Conservation (phyloP, 2,113 vertebrate species). For the Pseudorhombus dupliciocellatus region DNA sequence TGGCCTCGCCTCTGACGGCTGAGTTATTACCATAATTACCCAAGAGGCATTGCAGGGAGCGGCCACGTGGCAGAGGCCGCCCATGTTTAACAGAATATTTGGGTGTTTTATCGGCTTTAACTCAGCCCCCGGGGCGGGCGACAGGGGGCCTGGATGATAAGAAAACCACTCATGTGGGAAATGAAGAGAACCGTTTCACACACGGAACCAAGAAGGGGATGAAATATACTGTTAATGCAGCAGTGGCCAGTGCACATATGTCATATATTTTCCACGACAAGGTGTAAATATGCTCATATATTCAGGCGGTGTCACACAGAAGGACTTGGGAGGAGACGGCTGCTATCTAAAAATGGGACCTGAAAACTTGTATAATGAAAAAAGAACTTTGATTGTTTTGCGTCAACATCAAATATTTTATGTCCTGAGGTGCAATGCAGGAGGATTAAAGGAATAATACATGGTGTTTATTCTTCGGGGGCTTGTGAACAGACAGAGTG, state of each 20-base stretch:
- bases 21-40: conserved; percentile 83
- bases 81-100: conserved; percentile 81
- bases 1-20: conserved; percentile 75
- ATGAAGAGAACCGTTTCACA: conserved; percentile 69
- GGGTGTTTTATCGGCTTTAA: conserved; percentile 80
- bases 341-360: conserved; percentile 22
- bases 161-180: conserved; percentile 79
- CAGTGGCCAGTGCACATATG: conserved; percentile 62
- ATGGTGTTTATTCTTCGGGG: background rate
- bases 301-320: conserved; percentile 45
- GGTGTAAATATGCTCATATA: conserved; percentile 76
- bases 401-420: conserved; percentile 40
- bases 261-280: conserved; percentile 70
- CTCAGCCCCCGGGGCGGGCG: conserved; percentile 64
- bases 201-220: conserved; percentile 62
- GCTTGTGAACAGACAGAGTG: background rate
- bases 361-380: conserved; percentile 25
- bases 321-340: conserved; percentile 37
- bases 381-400: conserved; percentile 25
- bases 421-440: background rate
- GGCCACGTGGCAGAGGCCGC: conserved; percentile 65
- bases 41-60: conserved; percentile 72
- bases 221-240: conserved; percentile 75
- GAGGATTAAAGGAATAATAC: background rate
- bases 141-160: conserved; percentile 66